Evolutionary conservation across 2,888 invertebrate species (phyloP), one percentile per base, ranked within the genome.

Genomic region (Leptopilina myrica): DNA sequence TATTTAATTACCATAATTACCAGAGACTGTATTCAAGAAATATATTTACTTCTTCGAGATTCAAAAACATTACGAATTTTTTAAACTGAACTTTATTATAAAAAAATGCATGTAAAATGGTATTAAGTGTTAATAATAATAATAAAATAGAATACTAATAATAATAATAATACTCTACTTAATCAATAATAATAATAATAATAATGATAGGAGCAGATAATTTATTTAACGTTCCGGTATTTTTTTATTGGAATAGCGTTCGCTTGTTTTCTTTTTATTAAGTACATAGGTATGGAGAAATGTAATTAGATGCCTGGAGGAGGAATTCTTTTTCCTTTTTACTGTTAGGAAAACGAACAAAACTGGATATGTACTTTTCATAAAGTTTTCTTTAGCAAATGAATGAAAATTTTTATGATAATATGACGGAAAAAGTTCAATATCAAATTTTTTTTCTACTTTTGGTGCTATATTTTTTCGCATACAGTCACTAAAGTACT

Each of bases 201-300:
- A 20, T 20, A 20, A 33, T 33, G 3, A 33, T 33, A 33, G 33
- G 4, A 33, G 33, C 5, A 33, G 33, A 33, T 33, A 33, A 33
- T 33, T 33, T 33, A 33, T 33, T 3, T 33, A 33, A 33, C 33
- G 33, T 33, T 1, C 33, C 33, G 33, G 33, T 33, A 62, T 9
- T 62, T 20, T 9, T 9, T 20, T 20, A 62, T 62, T 8, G 2
- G 62, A 20, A 62, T 15, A 62, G 20, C 8, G 20, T 59, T 59
- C 59, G n/a, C 6, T n/a, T 15, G 59, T 59, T 62, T 15, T 62
- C 62, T 62, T 62, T 62, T n/a, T 62, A 62, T 62, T n/a, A 59
- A 62, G 15, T 9, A 62, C 8, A 15, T 59, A 15, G 14, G 59
- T 15, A 43, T 43, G 43, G 43, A 62, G 62, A 15, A 20, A 62